Evolutionary conservation across 2,888 invertebrate genomes (phyloP), one percentile per base, ranked within the genome.

Genomic region (Furcula furcula): DNA sequence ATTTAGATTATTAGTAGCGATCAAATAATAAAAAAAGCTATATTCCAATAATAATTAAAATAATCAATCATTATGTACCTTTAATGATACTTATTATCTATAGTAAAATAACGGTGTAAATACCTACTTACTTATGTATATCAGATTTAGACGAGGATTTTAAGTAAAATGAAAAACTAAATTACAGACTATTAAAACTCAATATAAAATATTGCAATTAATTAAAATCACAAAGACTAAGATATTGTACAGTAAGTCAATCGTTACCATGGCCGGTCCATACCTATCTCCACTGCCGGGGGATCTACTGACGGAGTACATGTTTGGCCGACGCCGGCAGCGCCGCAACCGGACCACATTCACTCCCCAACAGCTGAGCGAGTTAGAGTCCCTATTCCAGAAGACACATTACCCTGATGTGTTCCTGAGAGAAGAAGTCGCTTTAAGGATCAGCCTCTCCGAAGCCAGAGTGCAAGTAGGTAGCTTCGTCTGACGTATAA

Each of bases 381-480:
- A 97, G 68, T 79, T 98, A 63, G 98, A 98, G 75, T 94, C 96
- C 0, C 90, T 98, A 12, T 98, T 98, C 80, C 96, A 97, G 77
- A 96, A 97, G 81, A 98, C 97, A 0, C 97, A 97, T 67, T 98
- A 98, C 76, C 98, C 97, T 4, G 97, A 97, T 67, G 97, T 97
- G 12, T 93, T 93, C 65, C 81, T 95, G 35, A 91, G 97, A 56
- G 98, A 98, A 76, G 97, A 97, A 83, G 96, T 97, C 5, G 98
- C 98, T 0, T 81, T 97, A 39, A 91, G 97, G 72, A 97, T 97
- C 60, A 96, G 94, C 70, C 90, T 98, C 4, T 96, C 97, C 1
- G 98, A 98, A 85, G 97, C 97, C 28, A 91, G 97, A 70, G 97
- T 98, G 23, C 97, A 98, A 92, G 96, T 95, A 58, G 10, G 21